A percentile compares a stretch with the other conserved stretches of the same genome.
Evolutionary conservation across 2,888 invertebrate species (phyloP).

Genomic region (Agonopterix heracliana): DNA sequence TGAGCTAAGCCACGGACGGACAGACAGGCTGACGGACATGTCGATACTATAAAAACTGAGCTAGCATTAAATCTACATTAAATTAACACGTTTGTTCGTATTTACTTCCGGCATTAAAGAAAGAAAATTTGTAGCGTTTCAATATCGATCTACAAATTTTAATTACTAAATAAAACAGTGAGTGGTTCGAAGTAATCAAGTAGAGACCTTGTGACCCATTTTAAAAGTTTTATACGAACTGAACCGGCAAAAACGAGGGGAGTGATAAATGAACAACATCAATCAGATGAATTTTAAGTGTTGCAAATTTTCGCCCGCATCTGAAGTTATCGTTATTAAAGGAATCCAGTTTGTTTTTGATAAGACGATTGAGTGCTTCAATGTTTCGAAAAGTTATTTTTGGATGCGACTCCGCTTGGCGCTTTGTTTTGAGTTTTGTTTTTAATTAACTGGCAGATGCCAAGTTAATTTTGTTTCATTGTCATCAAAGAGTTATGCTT

Average conservation of each 20-base stretch:
- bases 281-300: conserved; percentile 70
- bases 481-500: too few species aligned
- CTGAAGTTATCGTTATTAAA: conserved; percentile 1
- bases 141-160: conserved; percentile 61
- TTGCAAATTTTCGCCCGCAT: conserved; percentile 66
- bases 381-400: conserved; percentile 6
- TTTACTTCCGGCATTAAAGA: too few species aligned
- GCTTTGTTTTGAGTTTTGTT: too few species aligned
- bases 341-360: neutral
- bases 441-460: too few species aligned
- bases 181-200: conserved; percentile 53
- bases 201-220: conserved; percentile 70
- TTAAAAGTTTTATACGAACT: conserved; percentile 65
- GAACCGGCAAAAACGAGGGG: conserved; percentile 50
- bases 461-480: too few species aligned
- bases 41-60: too few species aligned
- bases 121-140: neutral
- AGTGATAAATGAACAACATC: conserved; percentile 73
- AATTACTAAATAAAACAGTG: conserved; percentile 61
- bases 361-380: neutral
- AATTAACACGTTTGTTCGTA: too few species aligned
- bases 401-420: neutral
- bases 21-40: too few species aligned
- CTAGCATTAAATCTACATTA: too few species aligned
- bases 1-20: too few species aligned